Evolutionary conservation across 1,140 invertebrate genomes (phyloP), one percentile per base, ranked within the genome.

Genomic region (Aphaenogaster floridana): DNA sequence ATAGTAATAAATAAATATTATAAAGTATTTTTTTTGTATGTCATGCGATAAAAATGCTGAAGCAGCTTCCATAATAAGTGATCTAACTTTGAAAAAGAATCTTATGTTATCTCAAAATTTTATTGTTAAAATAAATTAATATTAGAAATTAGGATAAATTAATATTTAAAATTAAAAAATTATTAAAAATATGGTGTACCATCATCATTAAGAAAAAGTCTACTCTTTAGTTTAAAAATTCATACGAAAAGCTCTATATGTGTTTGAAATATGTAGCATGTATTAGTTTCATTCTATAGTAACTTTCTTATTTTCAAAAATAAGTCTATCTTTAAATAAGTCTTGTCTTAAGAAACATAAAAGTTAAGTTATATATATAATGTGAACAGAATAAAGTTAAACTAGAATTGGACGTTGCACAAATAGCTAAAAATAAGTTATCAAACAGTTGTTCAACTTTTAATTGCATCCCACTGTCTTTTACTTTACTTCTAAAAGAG

Each of bases 401-500:
- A 89, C 87, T 93, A 59, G 85, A 93, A 93, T 93, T 88, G 87
- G 87, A 81, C 80, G 86, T 87, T 90, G 88, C 88, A 92, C 72
- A 93, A 92, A 89, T 92, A 85, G 89, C 86, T 91, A 87, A 91
- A 81, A 85, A 91, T 91, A 92, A 94, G 86, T 93, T 92, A 93
- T 93, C 91, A 92, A 94, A 87, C 90, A 91, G 87, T 94, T 93
- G 88, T 91, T 91, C 74, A 93, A 93, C 89, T 94, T 94, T 93
- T 93, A 94, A 94, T 93, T 93, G 90, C 89, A 90, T 93, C 87
- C 74, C 80, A 69, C 21, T 83, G 61, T 87, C 34, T 74, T 52
- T 54, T 13, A 48, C 59, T 87, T 87, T 87, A 21, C 11, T 74
- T 74, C 13, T 63, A 84, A 83, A 59, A 50, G 39, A 69, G 86